Conservation (phyloP, 1,140 invertebrate species). For the Mactra quadrangularis region DNA sequence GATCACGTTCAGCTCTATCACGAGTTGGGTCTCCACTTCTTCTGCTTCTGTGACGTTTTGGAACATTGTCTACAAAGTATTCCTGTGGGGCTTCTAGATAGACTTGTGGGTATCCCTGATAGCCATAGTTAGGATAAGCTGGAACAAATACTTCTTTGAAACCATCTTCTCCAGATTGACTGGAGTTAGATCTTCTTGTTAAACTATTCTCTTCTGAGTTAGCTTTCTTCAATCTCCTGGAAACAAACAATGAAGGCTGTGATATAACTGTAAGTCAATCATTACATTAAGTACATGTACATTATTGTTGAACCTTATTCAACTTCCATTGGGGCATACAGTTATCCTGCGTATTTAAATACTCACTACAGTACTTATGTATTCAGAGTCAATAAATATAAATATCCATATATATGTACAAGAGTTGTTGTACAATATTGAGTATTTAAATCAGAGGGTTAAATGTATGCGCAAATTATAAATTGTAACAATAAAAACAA, state of each 20-base stretch:
- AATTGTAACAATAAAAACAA: neutral
- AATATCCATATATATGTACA: no score
- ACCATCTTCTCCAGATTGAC: neutral
- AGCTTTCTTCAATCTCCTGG: conserved; percentile 13
- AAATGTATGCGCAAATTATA: neutral
- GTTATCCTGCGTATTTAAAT: neutral
- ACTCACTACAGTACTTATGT: no score
- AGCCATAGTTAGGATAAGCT: conserved; percentile 38
- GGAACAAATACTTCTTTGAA: conserved; percentile 23
- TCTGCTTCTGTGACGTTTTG: conserved; percentile 39
- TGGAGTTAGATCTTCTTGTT: conserved; percentile 17
- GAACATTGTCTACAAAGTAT: conserved; percentile 29
- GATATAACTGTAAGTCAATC: no score
- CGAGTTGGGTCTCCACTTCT: conserved; percentile 35
- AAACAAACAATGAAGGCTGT: neutral
- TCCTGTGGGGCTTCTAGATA: conserved; percentile 37
- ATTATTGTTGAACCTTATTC: no score
- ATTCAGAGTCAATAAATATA: neutral
- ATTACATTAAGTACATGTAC: no score
- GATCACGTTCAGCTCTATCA: neutral
- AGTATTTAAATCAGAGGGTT: no score
- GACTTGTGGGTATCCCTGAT: conserved; percentile 23
- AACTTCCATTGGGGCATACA: no score
- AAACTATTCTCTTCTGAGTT: neutral
- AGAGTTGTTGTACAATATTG: no score